Base-by-base conservation (phyloP, 2,888 invertebrate species). In the Ditylenchus weischeri region DNA sequence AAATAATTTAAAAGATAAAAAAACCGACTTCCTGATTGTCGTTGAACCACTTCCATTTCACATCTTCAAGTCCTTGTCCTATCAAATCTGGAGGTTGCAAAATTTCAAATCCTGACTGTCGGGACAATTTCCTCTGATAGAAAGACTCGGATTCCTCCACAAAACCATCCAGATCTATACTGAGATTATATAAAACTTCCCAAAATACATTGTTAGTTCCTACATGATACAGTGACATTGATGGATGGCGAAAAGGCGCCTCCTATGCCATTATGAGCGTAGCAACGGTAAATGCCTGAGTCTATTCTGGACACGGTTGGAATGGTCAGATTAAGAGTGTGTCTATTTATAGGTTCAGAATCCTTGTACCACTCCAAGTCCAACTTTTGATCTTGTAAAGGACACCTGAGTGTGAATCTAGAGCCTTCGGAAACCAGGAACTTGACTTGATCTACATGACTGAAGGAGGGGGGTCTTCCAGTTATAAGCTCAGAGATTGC, bases 181-280 rank as follows among this genome's bases (percentile, higher is more conserved):
- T n/a, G 19, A n/a, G 29, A 29, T n/a, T 29, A 29, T 5, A 19
- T 18, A 15, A 47, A 67, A 29, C 29, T 29, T 29, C 21, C 11
- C 19, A 38, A 11, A 8, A 29, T 13, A 43, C 50, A 68, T 21
- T n/a, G 18, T 35, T 62, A 60, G 57, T 23, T 29, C 71, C 57
- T 59, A 73, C 69, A 73, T 13, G 49, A 23, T 49, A 72, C 72
- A n/a, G 69, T 69, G 51, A 72, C 69, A 57, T 72, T 69, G 21
- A 72, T 38, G 18, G 62, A 23, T 23, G 66, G 66, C 3, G 72
- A 72, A 57, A 70, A 67, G 21, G 69, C 64, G n/a, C 64, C 60
- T 13, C 72, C 72, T 10, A 64, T 70, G 15, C 62, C 66, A 64
- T 73, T 70, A 18, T 58, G 60, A 7, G 67, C 69, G 23, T 57